Conservation (phyloP, 1,140 invertebrate genomes). For the Drosophila ohnishii region DNA sequence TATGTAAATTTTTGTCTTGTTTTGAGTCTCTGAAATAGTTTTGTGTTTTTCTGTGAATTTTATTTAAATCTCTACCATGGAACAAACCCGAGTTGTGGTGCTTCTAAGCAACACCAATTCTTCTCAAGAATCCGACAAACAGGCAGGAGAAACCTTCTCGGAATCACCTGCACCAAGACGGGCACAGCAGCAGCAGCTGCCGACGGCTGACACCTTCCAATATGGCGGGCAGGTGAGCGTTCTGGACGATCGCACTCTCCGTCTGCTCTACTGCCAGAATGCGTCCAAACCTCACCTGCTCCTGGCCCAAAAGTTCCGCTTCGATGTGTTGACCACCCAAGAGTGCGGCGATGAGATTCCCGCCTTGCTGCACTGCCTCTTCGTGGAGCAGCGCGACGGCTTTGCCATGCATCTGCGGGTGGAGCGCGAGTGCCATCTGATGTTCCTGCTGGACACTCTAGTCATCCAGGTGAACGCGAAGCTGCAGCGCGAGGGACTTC, state of each 20-base stretch:
- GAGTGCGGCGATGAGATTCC: constrained; percentile 27
- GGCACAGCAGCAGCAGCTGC: not conserved
- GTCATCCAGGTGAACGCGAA: constrained; percentile 35
- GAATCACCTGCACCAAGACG: not conserved
- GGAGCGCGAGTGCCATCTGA: constrained; percentile 36
- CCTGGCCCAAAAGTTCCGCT: constrained; percentile 43
- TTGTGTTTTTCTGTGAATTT: not conserved
- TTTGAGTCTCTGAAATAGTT: not conserved
- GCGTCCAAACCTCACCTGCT: constrained; percentile 33
- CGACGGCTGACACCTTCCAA: constrained; percentile 1
- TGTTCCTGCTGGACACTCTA: constrained; percentile 49
- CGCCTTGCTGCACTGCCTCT: constrained; percentile 27
- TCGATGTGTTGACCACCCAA: constrained; percentile 27
- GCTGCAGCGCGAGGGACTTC: constrained; percentile 23
- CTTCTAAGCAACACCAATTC: constrained; percentile 6
- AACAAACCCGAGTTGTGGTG: constrained; percentile 41
- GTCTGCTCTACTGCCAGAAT: constrained; percentile 43
- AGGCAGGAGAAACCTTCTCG: not conserved
- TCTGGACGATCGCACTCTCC: constrained; percentile 39
- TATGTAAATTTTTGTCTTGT: not conserved
- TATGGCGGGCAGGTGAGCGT: constrained; percentile 48
- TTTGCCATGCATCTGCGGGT: constrained; percentile 31
- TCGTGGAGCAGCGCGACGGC: constrained; percentile 32
- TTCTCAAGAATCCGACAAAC: not conserved
- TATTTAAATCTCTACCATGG: constrained; percentile 2